Conservation (phyloP, 2,888 invertebrate species). For the Drosophila affinis region DNA sequence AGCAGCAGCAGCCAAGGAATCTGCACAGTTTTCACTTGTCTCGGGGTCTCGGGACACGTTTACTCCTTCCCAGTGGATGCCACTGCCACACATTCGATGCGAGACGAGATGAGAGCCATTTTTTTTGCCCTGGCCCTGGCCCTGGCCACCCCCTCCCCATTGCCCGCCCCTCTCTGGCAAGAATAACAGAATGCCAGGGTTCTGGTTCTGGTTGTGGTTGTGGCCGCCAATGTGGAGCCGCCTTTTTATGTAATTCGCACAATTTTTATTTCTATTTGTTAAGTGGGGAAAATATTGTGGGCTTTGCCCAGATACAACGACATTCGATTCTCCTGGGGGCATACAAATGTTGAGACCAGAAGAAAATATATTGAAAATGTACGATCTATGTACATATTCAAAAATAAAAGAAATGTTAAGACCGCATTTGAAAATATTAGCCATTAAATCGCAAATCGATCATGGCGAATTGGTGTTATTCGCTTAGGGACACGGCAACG, state of each 20-base stretch:
- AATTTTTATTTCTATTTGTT: slow-evolving; percentile 63
- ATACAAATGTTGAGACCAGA: slow-evolving; percentile 21
- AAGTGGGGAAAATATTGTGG: slow-evolving; percentile 18
- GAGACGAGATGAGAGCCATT: slow-evolving; percentile 5
- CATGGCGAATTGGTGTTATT: too few species aligned
- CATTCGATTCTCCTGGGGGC: slow-evolving; percentile 3
- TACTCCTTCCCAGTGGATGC: slow-evolving; percentile 23
- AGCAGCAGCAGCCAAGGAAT: slow-evolving; percentile 33
- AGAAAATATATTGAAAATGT: slow-evolving; percentile 7
- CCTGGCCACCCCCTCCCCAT: slow-evolving; percentile 23
- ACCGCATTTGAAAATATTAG: too few species aligned
- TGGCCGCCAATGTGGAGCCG: slow-evolving; percentile 76
- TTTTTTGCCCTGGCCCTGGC: not conserved
- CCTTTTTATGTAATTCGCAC: slow-evolving; percentile 71
- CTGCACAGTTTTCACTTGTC: slow-evolving; percentile 49
- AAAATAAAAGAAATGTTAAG: not conserved
- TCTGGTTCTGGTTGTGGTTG: slow-evolving; percentile 22
- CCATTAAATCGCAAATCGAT: too few species aligned
- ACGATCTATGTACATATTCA: not conserved
- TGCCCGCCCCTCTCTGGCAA: slow-evolving; percentile 38
- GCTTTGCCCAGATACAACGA: slow-evolving; percentile 25
- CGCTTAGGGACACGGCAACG: too few species aligned
- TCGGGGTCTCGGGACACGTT: slow-evolving; percentile 48
- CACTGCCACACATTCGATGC: slow-evolving; percentile 6
- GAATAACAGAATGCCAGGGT: slow-evolving; percentile 72